Percentiles rank a stretch among this genome's conserved stretches.
These are phyloP conservation scores for Suncus etruscus DNA, from an alignment of 2,113 vertebrate species.

Conservation along the genomic window DNA sequence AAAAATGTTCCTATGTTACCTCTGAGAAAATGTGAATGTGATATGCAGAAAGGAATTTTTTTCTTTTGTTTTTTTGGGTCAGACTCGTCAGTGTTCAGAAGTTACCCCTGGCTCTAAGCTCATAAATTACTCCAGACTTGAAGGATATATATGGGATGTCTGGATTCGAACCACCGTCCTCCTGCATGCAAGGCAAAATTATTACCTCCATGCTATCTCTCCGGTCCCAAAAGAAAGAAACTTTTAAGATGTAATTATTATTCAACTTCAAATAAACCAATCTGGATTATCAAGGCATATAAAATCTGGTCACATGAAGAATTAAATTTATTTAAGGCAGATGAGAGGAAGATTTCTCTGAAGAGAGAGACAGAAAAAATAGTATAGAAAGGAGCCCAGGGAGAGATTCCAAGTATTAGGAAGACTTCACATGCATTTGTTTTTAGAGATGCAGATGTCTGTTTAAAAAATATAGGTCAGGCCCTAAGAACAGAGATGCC, in stretches of 20 bases:
- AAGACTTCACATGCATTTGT: no score
- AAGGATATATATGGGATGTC: no score
- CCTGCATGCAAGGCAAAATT: no score
- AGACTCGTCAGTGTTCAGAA: no score
- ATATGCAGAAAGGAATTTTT: not conserved
- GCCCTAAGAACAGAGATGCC: no score
- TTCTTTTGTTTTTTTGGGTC: no score
- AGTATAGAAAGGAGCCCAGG: accelerated
- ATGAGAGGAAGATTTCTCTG: not conserved
- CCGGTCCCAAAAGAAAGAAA: no score
- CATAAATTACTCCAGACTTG: no score
- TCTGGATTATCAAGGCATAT: not conserved
- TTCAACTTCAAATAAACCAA: not conserved
- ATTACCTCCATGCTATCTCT: no score
- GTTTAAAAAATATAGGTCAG: no score
- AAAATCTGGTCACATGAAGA: not conserved
- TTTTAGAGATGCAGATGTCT: not conserved
- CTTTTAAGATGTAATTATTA: not conserved
- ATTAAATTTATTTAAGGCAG: not conserved
- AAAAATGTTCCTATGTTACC: accelerated
- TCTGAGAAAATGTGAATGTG: not conserved
- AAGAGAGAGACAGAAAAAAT: not conserved
- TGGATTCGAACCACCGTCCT: no score
- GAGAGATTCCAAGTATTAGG: not conserved
- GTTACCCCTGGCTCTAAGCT: no score